phyloP scores from a whole-genome alignment of 2,797 vertebrate species.

The Percopsis omiscomaycus region DNA sequence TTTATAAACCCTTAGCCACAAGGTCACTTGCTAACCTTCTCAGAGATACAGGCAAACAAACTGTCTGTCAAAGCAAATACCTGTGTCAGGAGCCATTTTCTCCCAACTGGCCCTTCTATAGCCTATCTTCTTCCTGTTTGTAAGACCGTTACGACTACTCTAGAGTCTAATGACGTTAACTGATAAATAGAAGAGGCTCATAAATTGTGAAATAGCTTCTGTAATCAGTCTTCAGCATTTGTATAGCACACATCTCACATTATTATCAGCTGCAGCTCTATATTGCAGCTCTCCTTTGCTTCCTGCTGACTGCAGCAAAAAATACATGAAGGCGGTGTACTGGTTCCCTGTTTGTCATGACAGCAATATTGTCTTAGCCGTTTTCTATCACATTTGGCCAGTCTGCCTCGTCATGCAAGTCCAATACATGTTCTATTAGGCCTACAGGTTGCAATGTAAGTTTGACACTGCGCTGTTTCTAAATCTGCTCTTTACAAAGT shows the following conservation, averaged over 20 bases:
- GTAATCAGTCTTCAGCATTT: background rate
- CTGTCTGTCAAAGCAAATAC: slow-evolving; percentile 4
- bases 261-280: background rate
- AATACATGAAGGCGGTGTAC: too few species aligned
- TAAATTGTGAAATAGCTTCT: slow-evolving; percentile 1
- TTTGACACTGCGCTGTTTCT: background rate
- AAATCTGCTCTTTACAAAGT: background rate
- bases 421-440: background rate
- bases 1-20: slow-evolving; percentile 7
- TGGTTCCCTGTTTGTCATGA: too few species aligned
- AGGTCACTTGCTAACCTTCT: slow-evolving; percentile 18
- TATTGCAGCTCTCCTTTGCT: background rate
- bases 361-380: too few species aligned
- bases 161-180: background rate
- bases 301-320: too few species aligned
- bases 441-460: background rate
- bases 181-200: background rate
- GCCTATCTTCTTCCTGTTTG: background rate
- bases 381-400: too few species aligned
- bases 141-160: background rate
- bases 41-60: slow-evolving; percentile 2
- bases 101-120: background rate
- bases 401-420: too few species aligned
- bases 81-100: slow-evolving; percentile 11
- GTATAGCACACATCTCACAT: background rate